phyloP scores from a whole-genome alignment of 1,140 invertebrate species.

The Sycophaga agraensis region DNA sequence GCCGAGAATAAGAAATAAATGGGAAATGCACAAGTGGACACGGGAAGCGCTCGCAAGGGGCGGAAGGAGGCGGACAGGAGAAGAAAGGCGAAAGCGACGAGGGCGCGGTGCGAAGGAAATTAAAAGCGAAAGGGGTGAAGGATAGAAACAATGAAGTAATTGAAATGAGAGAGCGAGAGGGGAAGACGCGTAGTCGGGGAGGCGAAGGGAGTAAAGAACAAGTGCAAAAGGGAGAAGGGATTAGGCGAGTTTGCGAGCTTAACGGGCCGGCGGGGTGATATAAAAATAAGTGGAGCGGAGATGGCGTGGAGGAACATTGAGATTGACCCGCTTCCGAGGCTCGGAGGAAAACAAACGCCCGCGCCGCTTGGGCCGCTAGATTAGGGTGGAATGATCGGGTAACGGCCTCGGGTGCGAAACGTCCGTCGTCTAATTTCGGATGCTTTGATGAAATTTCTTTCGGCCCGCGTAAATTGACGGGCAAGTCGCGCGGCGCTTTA shows the following conservation, averaged over 20 bases:
- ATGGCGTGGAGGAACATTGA: background rate
- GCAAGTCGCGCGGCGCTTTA: too few relatives aligned
- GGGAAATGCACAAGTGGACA: too few relatives aligned
- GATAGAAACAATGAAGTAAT: slow-evolving; percentile 9
- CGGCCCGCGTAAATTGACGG: too few relatives aligned
- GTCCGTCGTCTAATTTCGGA: slow-evolving; percentile 6
- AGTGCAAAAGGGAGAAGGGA: background rate
- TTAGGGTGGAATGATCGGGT: background rate
- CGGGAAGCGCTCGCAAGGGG: background rate
- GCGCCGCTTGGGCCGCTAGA: background rate
- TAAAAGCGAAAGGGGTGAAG: background rate
- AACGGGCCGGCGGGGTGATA: background rate
- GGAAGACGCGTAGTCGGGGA: too few relatives aligned
- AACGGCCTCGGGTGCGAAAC: background rate
- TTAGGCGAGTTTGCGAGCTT: slow-evolving; percentile 1
- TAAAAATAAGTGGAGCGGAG: slow-evolving; percentile 1
- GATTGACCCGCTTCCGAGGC: slow-evolving; percentile 6
- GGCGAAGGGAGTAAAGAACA: background rate
- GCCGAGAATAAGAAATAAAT: background rate
- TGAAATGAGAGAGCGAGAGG: background rate
- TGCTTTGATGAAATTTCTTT: slow-evolving; percentile 11
- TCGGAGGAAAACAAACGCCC: background rate
- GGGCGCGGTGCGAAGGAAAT: background rate
- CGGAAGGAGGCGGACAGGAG: slow-evolving; percentile 20
- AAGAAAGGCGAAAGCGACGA: background rate